phyloP scores from a whole-genome alignment of 2,113 vertebrate genomes.

The Rhadina sibilatrix region DNA sequence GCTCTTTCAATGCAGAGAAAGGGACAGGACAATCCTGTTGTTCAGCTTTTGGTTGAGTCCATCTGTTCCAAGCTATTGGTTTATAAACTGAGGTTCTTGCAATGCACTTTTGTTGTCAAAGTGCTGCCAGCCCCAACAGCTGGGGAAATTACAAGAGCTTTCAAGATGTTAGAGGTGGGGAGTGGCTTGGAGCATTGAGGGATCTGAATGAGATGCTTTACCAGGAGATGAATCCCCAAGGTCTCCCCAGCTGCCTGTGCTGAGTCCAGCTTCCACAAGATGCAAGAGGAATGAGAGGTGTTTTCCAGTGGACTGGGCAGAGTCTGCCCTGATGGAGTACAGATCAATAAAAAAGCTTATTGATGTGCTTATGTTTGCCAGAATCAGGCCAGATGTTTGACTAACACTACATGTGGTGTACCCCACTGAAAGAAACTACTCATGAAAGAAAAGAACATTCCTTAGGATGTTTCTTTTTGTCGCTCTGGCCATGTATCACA shows the following conservation, averaged over 20 bases:
- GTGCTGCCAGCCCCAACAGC: constrained; percentile 13
- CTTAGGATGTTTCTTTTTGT: neutral
- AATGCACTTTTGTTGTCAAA: neutral
- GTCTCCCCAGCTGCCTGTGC: neutral
- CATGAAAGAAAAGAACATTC: neutral
- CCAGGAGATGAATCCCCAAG: neutral
- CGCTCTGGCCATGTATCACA: neutral
- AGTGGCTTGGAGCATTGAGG: neutral
- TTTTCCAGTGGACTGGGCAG: neutral
- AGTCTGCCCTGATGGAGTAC: neutral
- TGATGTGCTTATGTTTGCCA: neutral
- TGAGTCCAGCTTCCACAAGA: neutral
- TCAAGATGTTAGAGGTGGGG: neutral
- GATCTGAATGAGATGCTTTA: neutral
- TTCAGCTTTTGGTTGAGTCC: neutral
- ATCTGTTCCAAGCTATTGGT: neutral
- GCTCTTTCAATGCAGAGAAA: neutral
- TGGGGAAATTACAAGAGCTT: constrained; percentile 5
- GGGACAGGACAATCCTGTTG: neutral
- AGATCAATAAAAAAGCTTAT: neutral
- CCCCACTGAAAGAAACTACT: neutral
- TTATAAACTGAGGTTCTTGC: neutral
- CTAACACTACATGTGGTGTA: neutral
- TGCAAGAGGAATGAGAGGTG: neutral
- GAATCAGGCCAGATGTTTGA: neutral